Base-by-base conservation (phyloP, 2,888 invertebrate species). In the Campaea margaritaria region DNA sequence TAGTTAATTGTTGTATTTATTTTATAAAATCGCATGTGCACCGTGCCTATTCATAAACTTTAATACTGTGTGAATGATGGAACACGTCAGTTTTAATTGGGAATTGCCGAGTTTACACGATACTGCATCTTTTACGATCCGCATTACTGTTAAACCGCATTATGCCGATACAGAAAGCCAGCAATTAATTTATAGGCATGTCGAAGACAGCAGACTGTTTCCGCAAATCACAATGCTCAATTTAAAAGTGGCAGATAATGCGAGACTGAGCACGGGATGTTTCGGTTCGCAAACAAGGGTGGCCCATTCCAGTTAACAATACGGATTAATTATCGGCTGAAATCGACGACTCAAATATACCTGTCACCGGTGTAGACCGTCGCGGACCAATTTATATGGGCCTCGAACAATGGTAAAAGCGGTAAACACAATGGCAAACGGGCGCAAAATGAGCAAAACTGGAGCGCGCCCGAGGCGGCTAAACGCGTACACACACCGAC, bases 311-410 rank as follows among this genome's bases (percentile, higher is more conserved):
- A 82, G 83, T 87, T 86, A 85, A 90, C 91, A 91, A 89, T 88
- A 89, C 87, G 86, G 92, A 92, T 91, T 92, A 91, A 92, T 92
- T 92, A 92, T 91, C 89, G 88, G 81, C 82, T 81, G 81, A 91
- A 91, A 88, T 86, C 89, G 90, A 83, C 85, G 85, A 90, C 84
- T 91, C 91, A 91, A 91, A 92, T 91, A 91, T 91, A 91, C 91
- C 92, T 92, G 92, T 91, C 92, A 89, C 82, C 80, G 82, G 73
- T 84, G 87, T 81, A 84, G 82, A 83, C 85, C 84, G 88, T 84
- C 84, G 86, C 81, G 80, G 79, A 73, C 87, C 89, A 89, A 92
- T 91, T 92, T 92, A 92, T 92, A 90, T 83, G 84, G 86, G 74
- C 78, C 75, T 73, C 73, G 87, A 90, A 92, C 92, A 92, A 92